phyloP scores from a whole-genome alignment of 2,113 vertebrate genomes.

The Osmerus mordax region DNA sequence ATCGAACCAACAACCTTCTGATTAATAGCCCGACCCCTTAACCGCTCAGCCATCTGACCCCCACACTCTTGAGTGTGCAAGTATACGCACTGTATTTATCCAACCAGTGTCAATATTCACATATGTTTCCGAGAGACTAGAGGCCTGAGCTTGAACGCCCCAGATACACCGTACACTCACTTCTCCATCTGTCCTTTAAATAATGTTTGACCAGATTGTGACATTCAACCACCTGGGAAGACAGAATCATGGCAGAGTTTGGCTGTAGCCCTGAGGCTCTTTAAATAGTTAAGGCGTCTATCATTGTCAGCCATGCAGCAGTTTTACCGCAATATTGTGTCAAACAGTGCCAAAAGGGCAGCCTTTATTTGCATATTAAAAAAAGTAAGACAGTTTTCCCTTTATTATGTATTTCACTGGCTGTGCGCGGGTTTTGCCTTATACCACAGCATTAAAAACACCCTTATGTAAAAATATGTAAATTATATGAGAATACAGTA shows the following conservation, averaged over 20 bases:
- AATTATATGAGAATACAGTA: constrained; percentile 48
- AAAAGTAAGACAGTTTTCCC: constrained; percentile 24
- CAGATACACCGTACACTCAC: constrained; percentile 8
- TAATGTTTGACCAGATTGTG: constrained; percentile 24
- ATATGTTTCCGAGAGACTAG: constrained; percentile 22
- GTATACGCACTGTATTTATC: not conserved
- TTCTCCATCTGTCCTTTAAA: constrained; percentile 40
- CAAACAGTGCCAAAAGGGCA: constrained; percentile 26
- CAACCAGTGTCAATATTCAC: constrained; percentile 27
- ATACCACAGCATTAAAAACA: constrained; percentile 4
- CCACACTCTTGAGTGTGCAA: too few relatives aligned
- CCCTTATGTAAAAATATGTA: constrained; percentile 58
- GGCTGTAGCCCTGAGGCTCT: not conserved
- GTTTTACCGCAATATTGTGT: constrained; percentile 12
- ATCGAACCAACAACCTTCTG: too few relatives aligned
- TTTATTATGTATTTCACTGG: constrained; percentile 33
- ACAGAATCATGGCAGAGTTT: not conserved
- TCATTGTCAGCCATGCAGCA: not conserved
- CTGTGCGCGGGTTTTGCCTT: not conserved
- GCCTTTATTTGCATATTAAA: constrained; percentile 25
- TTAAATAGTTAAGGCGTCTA: not conserved
- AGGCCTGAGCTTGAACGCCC: constrained; percentile 11
- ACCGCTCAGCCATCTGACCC: too few relatives aligned
- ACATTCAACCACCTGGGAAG: constrained; percentile 32
- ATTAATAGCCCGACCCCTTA: too few relatives aligned